Base-by-base conservation (phyloP, 2,797 vertebrate genomes). In the Sebastes nivosus region DNA sequence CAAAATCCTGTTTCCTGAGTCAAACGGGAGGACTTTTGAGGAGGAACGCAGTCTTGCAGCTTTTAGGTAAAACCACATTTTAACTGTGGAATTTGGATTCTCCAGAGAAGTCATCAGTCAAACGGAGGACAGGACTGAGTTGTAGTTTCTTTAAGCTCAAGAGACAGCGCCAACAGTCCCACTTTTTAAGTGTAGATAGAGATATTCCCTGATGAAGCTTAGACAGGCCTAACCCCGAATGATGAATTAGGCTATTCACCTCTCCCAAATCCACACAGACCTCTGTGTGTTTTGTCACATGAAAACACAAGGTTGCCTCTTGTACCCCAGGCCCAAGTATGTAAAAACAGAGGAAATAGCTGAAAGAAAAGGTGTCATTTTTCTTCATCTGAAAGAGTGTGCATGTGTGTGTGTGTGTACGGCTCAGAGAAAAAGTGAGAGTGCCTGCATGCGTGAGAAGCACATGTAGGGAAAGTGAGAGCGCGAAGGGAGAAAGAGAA, bases 291-390 rank as follows among this genome's bases (percentile, higher is more conserved):
- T 94, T 93, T 94, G 92, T 94, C 93, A 93, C 93, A 91, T 88
- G 86, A 91, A 95, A 94, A 94, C 92, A 94, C 91, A 94, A 88
- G 85, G 87, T 92, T 90, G 90, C 92, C 92, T 93, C 92, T 94
- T 92, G 89, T 94, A 88, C 88, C 81, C 82, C 78, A 22, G 86
- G 75, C 77, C 82, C 85, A 80, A 79, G 89, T 93, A 92, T 93
- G 91, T 87, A 89, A 94, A 96, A 95, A 95, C 93, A 96, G 88
- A 94, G 95, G 95, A 96, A 95, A 93, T 92, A 92, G 93, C 93
- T 90, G 87, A 89, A 88, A 93, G 92, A 94, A 95, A 95, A 94
- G 93, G 92, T 95, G 94, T 95, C 88, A 93, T 94, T 95, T 95
- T 95, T 95, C 93, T 92, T 90, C 85, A 88, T 88, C 71, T 90